Evolutionary conservation across 2,888 invertebrate genomes (phyloP).

Genomic region (Dioctria linearis): DNA sequence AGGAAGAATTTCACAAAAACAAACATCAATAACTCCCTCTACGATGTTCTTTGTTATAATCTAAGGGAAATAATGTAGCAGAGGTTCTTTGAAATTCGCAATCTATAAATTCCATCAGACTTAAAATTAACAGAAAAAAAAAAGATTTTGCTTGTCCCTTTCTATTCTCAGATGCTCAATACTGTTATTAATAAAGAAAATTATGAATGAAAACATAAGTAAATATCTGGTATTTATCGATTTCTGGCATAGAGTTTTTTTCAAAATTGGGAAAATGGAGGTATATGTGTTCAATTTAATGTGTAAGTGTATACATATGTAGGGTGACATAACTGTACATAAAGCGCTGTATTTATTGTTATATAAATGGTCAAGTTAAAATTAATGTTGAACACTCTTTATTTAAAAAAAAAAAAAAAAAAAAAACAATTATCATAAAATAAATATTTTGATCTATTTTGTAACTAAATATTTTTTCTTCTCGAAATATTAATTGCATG

Average conservation of each 20-base stretch:
- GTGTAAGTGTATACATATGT: constrained; percentile 46
- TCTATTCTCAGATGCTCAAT: constrained; percentile 47
- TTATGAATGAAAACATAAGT: not conserved
- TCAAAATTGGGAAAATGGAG: constrained; percentile 46
- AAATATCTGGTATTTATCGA: constrained; percentile 40
- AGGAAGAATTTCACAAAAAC: not conserved
- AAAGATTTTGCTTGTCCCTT: constrained; percentile 46
- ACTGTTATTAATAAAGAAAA: constrained; percentile 37
- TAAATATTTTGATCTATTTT: constrained; percentile 50
- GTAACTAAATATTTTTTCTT: constrained; percentile 30
- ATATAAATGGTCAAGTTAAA: constrained; percentile 35
- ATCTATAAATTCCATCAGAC: constrained; percentile 37
- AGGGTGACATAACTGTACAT: constrained; percentile 46
- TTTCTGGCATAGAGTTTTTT: constrained; percentile 36
- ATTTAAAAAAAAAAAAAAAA: constrained; percentile 14
- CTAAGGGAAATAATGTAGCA: not conserved
- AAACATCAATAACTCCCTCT: constrained; percentile 29
- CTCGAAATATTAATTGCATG: not conserved
- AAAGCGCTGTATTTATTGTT: constrained; percentile 49
- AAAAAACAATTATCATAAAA: constrained; percentile 1
- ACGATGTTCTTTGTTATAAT: constrained; percentile 37
- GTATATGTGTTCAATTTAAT: constrained; percentile 50
- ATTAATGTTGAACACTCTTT: constrained; percentile 47
- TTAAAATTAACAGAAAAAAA: not conserved
- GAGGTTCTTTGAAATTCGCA: constrained; percentile 29